Evolutionary conservation across 1,140 invertebrate species (phyloP), one percentile per base, ranked within the genome.

Genomic region (Drosophila equinoxialis): DNA sequence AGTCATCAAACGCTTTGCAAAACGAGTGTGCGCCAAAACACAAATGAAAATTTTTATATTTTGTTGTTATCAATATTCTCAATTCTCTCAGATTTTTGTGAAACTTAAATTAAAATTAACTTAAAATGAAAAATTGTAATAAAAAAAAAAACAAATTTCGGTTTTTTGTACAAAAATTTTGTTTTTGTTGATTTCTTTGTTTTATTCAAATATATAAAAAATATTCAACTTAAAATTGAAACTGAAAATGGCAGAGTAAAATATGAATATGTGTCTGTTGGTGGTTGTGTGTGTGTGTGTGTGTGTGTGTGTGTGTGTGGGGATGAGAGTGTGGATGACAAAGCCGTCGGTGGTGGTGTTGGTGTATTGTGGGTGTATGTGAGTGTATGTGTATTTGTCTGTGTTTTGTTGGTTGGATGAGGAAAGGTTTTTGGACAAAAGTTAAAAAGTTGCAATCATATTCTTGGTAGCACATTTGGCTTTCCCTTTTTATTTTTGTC

Each of bases 1-100:
- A 10, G 82, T 73, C 65, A 79, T 89, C 80, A 87, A 89, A 89
- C 84, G 84, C 84, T 84, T 89, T 89, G 84, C 84, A 90, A 30
- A 89, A 89, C 83, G 80, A 87, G 83, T 89, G 83, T 87, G 83
- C 83, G 68, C 66, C 68, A 81, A 86, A 86, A 85, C 81, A 65
- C 6, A 87, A 86, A 79, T 65, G 51, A 79, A 70, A 55, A 65
- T 70, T 30, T 30, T 30, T 30, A 30, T 30, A 30, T 30, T 30
- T 30, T 30, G 0, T 30, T 30, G 1, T 30, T 30, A 30, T 55
- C 17, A 48, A 48, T 20, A 48, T 58, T 45, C 60, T 71, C 59
- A 59, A 8, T 70, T 39, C 39, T 33, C 17, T 54, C 45, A 11
- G 76, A 86, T 30, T 13, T 51, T 13, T 51, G 65, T 51, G 8